Conservation (phyloP, 2,797 vertebrate species). For the Gambelia wislizenii region DNA sequence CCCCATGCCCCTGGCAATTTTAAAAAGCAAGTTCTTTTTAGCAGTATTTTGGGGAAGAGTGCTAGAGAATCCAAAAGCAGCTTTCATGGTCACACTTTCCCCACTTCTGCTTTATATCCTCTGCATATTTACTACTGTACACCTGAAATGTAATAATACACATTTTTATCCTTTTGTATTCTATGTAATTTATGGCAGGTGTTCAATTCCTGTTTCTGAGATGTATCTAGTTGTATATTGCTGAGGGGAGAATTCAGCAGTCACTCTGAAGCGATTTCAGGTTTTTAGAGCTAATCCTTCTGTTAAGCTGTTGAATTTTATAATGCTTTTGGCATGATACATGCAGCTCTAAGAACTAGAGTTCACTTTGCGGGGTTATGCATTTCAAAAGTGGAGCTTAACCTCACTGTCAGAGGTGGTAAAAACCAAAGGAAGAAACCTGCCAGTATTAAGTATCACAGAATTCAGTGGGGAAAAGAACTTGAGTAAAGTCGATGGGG, state of each 20-base stretch:
- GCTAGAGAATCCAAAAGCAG: no score
- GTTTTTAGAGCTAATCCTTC: conserved; percentile 3
- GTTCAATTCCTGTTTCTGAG: background rate
- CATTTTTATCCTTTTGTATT: background rate
- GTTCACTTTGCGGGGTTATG: background rate
- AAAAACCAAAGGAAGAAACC: background rate
- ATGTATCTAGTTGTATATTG: background rate
- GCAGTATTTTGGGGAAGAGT: no score
- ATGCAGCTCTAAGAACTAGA: background rate
- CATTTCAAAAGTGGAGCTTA: background rate
- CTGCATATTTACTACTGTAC: background rate
- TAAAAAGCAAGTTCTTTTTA: no score
- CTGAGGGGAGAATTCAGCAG: background rate
- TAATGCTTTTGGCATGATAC: background rate
- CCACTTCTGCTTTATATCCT: background rate
- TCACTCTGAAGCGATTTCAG: background rate
- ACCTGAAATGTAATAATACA: no score
- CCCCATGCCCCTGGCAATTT: no score
- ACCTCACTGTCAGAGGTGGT: no score
- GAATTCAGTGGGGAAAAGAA: background rate
- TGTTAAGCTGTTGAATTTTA: background rate
- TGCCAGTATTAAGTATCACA: background rate
- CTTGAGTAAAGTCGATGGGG: background rate
- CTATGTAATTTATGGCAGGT: background rate
- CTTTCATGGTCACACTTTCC: no score